Conservation (phyloP, 2,888 invertebrate species). For the Leucophora obtusa region DNA sequence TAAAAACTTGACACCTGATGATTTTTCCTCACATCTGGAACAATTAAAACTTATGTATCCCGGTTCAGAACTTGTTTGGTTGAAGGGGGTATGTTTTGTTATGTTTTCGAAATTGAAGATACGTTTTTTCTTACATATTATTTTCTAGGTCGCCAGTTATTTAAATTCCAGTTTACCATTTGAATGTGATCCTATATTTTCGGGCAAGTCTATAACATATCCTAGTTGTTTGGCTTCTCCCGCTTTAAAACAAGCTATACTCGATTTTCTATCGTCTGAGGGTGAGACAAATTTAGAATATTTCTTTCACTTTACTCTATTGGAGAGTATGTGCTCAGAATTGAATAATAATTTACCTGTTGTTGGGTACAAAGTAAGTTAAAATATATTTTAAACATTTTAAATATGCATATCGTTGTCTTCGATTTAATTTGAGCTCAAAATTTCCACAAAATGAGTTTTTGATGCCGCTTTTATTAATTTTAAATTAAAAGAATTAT, state of each 20-base stretch:
- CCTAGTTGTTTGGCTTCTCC: slow-evolving; percentile 73
- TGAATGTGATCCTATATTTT: slow-evolving; percentile 74
- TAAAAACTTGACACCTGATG: slow-evolving; percentile 80
- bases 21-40: slow-evolving; percentile 80
- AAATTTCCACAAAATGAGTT: too few species aligned
- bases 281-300: slow-evolving; percentile 83
- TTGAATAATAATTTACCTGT: slow-evolving; percentile 83
- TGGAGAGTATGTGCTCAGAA: slow-evolving; percentile 85
- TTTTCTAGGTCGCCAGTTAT: slow-evolving; percentile 70
- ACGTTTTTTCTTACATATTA: slow-evolving; percentile 4
- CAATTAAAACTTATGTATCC: slow-evolving; percentile 83
- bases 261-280: slow-evolving; percentile 80
- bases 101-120: background rate
- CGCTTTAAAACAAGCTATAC: slow-evolving; percentile 68
- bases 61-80: slow-evolving; percentile 85
- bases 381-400: background rate
- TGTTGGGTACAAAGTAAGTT: slow-evolving; percentile 81
- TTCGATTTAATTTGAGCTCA: too few species aligned
- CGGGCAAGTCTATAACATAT: slow-evolving; percentile 73
- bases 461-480: too few species aligned
- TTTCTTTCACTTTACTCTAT: slow-evolving; percentile 84
- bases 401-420: too few species aligned
- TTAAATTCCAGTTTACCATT: slow-evolving; percentile 72
- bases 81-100: slow-evolving; percentile 82
- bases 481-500: too few species aligned